Base-by-base conservation (phyloP, 2,888 invertebrate species). In the Meloe dianella region DNA sequence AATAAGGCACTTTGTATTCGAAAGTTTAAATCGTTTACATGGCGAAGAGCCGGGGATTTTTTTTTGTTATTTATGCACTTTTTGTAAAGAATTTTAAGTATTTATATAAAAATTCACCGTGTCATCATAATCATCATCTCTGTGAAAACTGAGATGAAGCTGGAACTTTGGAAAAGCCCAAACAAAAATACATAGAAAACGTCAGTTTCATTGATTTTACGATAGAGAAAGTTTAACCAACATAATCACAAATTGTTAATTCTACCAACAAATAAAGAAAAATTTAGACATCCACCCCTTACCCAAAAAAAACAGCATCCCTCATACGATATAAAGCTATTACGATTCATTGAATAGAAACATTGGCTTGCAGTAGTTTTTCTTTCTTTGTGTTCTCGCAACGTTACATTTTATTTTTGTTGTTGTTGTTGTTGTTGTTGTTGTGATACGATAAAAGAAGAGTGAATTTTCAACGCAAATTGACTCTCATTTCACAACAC, bases 291-390 rank as follows among this genome's bases (percentile, higher is more conserved):
- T 30, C 9, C 1, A 1, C 30, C 30, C 9, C 30, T 6, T 29
- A 6, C 29, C 29, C 29, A n/a, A n/a, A n/a, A n/a, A n/a, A n/a
- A n/a, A n/a, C n/a, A n/a, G n/a, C n/a, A n/a, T n/a, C n/a, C 29
- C 29, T 29, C 29, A 32, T n/a, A 32, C 38, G 17, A 41, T 22
- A 51, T 12, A 12, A 54, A 24, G 14, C 24, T 24, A 54, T 54
- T 54, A 24, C 54, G 24, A 24, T 24, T 54, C 54, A 54, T 20
- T 54, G 54, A 54, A 54, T 54, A 24, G 14, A 24, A 14, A 54
- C 12, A 54, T 24, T 54, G 24, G 5, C 54, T 14, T 24, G 6
- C 6, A 5, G 54, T 24, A 54, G 8, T 20, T 51, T 20, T 14
- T 54, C 8, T 22, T 54, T 9, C 47, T 47, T 47, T 47, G 20